Conservation (phyloP, 2,797 vertebrate genomes). For the Sebastes cheni region DNA sequence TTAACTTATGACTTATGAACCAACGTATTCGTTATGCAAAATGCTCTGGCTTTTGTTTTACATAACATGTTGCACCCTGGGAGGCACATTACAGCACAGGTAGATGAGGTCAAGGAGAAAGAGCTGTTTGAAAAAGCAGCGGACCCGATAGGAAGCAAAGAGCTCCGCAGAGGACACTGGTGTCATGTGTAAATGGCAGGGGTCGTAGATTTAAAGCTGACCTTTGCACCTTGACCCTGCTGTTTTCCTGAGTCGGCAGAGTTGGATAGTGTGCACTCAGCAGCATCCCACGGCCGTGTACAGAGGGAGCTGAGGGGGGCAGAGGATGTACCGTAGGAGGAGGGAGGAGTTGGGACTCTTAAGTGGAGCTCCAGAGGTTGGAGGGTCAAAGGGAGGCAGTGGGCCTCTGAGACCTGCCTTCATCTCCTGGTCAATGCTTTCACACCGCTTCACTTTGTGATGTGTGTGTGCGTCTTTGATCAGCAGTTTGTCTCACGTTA, state of each 20-base stretch:
- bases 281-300: slow-evolving; percentile 48
- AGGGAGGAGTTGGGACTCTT: slow-evolving; percentile 19
- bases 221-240: slow-evolving; percentile 53
- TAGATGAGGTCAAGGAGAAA: background rate
- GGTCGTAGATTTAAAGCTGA: slow-evolving; percentile 51
- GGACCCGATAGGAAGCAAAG: slow-evolving; percentile 14
- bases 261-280: slow-evolving; percentile 66
- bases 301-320: slow-evolving; percentile 23
- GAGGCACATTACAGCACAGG: slow-evolving; percentile 3
- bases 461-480: slow-evolving; percentile 22
- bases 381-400: slow-evolving; percentile 44
- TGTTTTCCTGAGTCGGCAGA: slow-evolving; percentile 60
- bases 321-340: slow-evolving; percentile 1
- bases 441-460: slow-evolving; percentile 13
- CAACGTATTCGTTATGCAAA: background rate
- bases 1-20: background rate
- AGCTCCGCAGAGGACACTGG: slow-evolving; percentile 41
- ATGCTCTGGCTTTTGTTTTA: background rate
- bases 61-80: background rate
- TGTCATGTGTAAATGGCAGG: slow-evolving; percentile 49
- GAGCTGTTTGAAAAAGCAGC: slow-evolving; percentile 16
- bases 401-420: slow-evolving; percentile 41
- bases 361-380: slow-evolving; percentile 37
- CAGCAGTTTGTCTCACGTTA: slow-evolving; percentile 47
- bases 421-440: slow-evolving; percentile 40